Percentiles rank a stretch among this genome's conserved stretches.
Evolutionary conservation across 2,113 vertebrate genomes (phyloP).

Genomic region (Syngnathus floridae): DNA sequence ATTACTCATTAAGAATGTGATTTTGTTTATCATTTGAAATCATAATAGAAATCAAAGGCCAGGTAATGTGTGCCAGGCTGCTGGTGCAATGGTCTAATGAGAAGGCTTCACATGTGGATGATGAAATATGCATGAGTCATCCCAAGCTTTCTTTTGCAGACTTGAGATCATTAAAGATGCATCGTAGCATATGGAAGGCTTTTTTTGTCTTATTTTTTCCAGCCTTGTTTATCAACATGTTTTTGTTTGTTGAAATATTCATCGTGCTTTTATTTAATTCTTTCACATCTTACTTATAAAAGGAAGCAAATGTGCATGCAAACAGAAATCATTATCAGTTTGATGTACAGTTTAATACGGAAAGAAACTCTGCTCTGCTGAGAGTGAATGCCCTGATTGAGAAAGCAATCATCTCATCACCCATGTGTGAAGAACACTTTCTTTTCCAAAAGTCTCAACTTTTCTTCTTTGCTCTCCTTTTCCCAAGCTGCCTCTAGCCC

Average conservation of each 20-base stretch:
- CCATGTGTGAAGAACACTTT: constrained; percentile 22
- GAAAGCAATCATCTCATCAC: constrained; percentile 47
- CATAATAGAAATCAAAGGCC: constrained; percentile 72
- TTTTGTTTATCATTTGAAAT: constrained; percentile 70
- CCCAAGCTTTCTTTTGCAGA: constrained; percentile 76
- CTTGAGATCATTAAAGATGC: constrained; percentile 82
- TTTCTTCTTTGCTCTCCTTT: constrained; percentile 16
- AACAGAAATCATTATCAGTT: constrained; percentile 75
- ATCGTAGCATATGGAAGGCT: constrained; percentile 77
- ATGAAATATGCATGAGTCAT: constrained; percentile 80
- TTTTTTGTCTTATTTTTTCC: constrained; percentile 77
- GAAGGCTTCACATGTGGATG: constrained; percentile 76
- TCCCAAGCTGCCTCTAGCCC: constrained; percentile 32
- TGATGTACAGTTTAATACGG: constrained; percentile 74
- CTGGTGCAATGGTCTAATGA: constrained; percentile 67
- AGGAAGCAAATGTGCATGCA: constrained; percentile 74
- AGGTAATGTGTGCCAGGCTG: constrained; percentile 72
- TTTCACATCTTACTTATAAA: constrained; percentile 82
- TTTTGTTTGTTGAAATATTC: constrained; percentile 80
- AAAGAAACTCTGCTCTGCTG: constrained; percentile 65
- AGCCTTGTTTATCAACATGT: constrained; percentile 79
- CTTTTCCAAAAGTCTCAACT: constrained; percentile 4
- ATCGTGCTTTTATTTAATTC: constrained; percentile 80
- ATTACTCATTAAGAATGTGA: constrained; percentile 66
- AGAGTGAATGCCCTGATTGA: constrained; percentile 75